Evolutionary conservation across 2,113 vertebrate species (phyloP).

Genomic region (Sylvia atricapilla): DNA sequence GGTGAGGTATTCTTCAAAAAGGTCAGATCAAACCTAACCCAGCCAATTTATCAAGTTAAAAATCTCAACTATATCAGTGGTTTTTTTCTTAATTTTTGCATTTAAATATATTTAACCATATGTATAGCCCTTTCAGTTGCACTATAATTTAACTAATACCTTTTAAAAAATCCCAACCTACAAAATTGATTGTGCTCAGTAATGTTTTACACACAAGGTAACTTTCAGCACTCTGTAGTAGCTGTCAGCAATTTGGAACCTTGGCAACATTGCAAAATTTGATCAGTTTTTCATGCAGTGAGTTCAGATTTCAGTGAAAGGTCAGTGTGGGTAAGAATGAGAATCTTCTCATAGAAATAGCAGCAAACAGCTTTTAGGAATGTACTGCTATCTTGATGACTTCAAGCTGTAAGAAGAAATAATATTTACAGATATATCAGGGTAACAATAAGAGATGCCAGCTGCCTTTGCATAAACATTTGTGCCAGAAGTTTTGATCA

Average conservation of each 20-base stretch:
- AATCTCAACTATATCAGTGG: neutral
- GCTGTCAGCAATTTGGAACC: constrained; percentile 8
- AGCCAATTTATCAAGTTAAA: neutral
- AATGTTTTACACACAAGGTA: neutral
- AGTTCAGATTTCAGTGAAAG: constrained; percentile 53
- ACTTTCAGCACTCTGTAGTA: neutral
- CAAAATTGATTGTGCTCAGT: neutral
- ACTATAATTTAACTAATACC: neutral
- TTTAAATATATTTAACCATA: neutral
- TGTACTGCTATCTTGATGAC: neutral
- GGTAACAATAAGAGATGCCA: neutral
- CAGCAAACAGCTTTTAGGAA: neutral
- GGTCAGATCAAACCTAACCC: neutral
- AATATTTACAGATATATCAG: neutral
- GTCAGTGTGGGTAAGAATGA: neutral
- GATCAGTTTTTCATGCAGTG: constrained; percentile 11
- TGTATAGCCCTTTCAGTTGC: neutral
- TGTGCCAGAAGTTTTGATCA: constrained; percentile 13
- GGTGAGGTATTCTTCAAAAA: neutral
- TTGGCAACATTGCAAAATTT: constrained; percentile 49
- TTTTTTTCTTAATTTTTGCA: neutral
- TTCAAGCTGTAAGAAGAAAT: constrained; percentile 1
- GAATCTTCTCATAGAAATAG: constrained; percentile 3
- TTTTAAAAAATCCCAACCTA: neutral
- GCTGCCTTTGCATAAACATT: neutral